These are phyloP conservation scores for Polia nebulosa DNA, from an alignment of 2,888 invertebrate genomes.

Conservation along the genomic window DNA sequence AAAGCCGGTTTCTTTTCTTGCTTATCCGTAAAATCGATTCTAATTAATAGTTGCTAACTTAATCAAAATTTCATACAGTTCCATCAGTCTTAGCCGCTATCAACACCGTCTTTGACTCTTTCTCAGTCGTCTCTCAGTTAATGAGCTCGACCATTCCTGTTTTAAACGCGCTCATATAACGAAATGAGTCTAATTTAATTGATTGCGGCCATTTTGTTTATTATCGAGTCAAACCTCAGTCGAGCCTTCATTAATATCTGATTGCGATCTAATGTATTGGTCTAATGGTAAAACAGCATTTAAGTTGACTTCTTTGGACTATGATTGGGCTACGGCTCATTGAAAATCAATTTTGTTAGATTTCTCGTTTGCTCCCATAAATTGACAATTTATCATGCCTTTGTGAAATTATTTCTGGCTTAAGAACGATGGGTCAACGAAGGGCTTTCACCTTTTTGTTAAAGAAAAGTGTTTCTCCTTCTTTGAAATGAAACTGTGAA, in stretches of 20 bases:
- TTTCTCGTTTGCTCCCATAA: conserved; percentile 48
- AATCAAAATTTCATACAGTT: neutral
- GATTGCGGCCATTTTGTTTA: conserved; percentile 47
- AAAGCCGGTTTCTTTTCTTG: neutral
- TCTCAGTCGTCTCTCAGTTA: neutral
- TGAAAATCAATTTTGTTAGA: conserved; percentile 48
- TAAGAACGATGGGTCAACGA: neutral
- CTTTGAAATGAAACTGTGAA: conserved; percentile 5
- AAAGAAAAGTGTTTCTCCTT: conserved; percentile 9
- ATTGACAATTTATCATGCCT: conserved; percentile 41
- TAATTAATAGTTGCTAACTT: neutral
- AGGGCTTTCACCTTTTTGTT: conserved; percentile 39
- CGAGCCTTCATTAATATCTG: conserved; percentile 37
- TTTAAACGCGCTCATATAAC: conserved; percentile 7
- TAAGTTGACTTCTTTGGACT: conserved; percentile 34
- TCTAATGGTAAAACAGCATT: conserved; percentile 13
- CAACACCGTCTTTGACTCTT: conserved; percentile 9
- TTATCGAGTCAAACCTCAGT: conserved; percentile 33
- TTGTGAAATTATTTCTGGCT: conserved; percentile 28
- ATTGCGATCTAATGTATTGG: conserved; percentile 43
- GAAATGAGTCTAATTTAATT: conserved; percentile 44
- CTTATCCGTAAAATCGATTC: neutral
- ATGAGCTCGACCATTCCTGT: conserved; percentile 20
- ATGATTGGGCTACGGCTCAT: conserved; percentile 29
- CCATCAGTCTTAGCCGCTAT: conserved; percentile 8